phyloP scores from a whole-genome alignment of 53 echinoderm and acorn worm genomes.

The Henricia sp. region DNA sequence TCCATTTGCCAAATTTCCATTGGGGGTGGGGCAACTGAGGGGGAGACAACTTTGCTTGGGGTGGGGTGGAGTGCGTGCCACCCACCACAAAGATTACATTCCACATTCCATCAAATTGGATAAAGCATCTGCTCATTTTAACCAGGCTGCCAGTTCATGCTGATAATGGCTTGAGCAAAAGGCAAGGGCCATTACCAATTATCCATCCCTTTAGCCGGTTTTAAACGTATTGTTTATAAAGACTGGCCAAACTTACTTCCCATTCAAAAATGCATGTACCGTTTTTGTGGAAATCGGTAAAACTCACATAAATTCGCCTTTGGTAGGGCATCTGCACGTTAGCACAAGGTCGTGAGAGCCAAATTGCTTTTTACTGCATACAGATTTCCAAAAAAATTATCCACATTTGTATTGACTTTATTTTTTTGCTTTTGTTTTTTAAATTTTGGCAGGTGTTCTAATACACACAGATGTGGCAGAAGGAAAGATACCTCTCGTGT shows the following conservation, averaged over 20 bases:
- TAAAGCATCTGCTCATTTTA: too few relatives aligned
- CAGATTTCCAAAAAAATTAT: not conserved
- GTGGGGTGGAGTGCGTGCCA: too few relatives aligned
- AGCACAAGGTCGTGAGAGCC: not conserved
- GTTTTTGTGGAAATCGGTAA: not conserved
- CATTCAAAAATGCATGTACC: not conserved
- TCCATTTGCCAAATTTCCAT: too few relatives aligned
- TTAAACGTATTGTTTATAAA: not conserved
- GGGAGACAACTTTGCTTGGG: too few relatives aligned
- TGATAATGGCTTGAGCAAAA: too few relatives aligned
- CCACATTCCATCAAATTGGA: too few relatives aligned
- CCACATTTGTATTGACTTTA: not conserved
- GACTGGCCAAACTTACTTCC: not conserved
- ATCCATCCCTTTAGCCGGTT: too few relatives aligned
- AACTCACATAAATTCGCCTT: not conserved
- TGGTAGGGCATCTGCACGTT: not conserved
- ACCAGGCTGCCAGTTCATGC: too few relatives aligned
- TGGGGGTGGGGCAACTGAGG: too few relatives aligned
- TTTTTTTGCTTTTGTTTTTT: not conserved
- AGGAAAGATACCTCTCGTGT: slow-evolving; percentile 39
- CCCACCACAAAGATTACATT: too few relatives aligned
- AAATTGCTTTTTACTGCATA: too few relatives aligned
- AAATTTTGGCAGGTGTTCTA: slow-evolving; percentile 5
- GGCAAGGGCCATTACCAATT: too few relatives aligned
- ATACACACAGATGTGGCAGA: slow-evolving; percentile 11